Evolutionary conservation across 1,140 invertebrate species (phyloP), one percentile per base, ranked within the genome.

Genomic region (Samia ricini): DNA sequence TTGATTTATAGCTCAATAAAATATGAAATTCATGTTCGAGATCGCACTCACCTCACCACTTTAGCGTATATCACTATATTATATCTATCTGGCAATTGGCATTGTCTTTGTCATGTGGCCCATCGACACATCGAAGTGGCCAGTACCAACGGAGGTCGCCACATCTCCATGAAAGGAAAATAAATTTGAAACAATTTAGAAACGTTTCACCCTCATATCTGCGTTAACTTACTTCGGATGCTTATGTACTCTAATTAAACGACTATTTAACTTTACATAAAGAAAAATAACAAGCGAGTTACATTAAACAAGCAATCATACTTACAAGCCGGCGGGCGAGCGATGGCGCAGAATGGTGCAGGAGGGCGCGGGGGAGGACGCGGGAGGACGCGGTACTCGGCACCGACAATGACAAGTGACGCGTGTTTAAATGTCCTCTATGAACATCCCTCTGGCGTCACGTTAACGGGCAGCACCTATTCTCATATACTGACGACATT

Each of bases 391-490:
- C n/a, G n/a, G n/a, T n/a, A 57, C 56, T 6, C 26, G 52, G 33
- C 33, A 4, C 33, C 21, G 56, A 57, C 56, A 57, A 5, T 57
- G 33, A 57, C 56, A 57, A 57, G 56, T 57, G 24, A 55, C 56
- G 54, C 22, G 56, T 36, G 56, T 57, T 57, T 57, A 20, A 57
- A 57, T 29, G 18, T 24, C 54, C 54, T 56, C 12, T 8, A 24
- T 57, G 33, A 18, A 57, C 26, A 57, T 57, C 56, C 26, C 56
- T 42, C 56, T 36, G 10, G 19, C 56, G 56, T 57, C 56, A 19
- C 24, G 56, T 57, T 57, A 57, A 57, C 26, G 26, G n/a, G n/a
- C 26, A 18, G 26, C n/a, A 24, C 29, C 56, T 36, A 70, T 70
- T 70, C 61, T 65, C 21, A 33, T 29, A 52, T 61, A 29, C 52